A percentile compares a stretch with the other conserved stretches of the same genome.
Conservation (phyloP, 2,113 vertebrate genomes). For the Anhinga anhinga region DNA sequence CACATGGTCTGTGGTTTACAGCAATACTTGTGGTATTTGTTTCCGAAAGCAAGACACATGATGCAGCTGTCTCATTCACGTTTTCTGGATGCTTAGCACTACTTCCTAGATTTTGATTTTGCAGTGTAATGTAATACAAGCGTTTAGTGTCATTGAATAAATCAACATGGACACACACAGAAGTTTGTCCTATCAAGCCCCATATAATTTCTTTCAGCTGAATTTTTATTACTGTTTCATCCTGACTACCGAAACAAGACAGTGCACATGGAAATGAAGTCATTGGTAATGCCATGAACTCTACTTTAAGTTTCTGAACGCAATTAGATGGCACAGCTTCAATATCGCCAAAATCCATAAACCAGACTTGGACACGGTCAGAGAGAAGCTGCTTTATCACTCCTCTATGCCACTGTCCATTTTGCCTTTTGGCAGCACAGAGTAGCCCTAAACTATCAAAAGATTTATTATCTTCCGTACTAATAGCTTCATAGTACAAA, state of each 20-base stretch:
- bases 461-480: constrained; percentile 21
- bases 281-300: constrained; percentile 79
- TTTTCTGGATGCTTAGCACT: background rate
- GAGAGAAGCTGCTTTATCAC: constrained; percentile 82
- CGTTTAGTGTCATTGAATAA: constrained; percentile 62
- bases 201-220: constrained; percentile 79
- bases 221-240: constrained; percentile 50
- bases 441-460: constrained; percentile 81
- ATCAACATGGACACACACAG: constrained; percentile 72
- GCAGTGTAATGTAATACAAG: constrained; percentile 79
- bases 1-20: background rate
- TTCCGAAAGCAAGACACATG: background rate
- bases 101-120: background rate
- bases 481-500: constrained; percentile 68
- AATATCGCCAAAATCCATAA: constrained; percentile 87
- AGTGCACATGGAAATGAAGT: constrained; percentile 86
- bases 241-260: constrained; percentile 65
- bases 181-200: constrained; percentile 75
- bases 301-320: constrained; percentile 77
- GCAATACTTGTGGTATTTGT: background rate
- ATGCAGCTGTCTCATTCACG: background rate
- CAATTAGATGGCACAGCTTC: constrained; percentile 79
- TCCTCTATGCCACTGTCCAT: constrained; percentile 87
- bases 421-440: constrained; percentile 85
- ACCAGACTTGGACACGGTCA: constrained; percentile 80